Evolutionary conservation across 2,797 vertebrate species (phyloP).

Genomic region (Trachurus trachurus): DNA sequence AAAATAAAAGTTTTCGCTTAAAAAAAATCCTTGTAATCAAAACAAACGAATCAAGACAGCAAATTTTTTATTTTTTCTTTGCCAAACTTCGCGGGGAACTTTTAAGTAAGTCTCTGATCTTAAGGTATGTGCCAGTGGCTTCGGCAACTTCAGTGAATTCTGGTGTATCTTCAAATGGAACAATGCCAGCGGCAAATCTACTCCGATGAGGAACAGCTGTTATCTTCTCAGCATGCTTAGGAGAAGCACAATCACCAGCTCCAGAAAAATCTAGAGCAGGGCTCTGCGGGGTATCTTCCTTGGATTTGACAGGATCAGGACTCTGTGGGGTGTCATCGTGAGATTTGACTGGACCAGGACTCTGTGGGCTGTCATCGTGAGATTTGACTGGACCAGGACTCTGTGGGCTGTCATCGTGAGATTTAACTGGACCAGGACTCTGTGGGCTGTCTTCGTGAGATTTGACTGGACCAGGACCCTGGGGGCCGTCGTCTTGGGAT

Average conservation of each 20-base stretch:
- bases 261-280: conserved; percentile 32
- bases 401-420: background rate
- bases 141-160: conserved; percentile 97
- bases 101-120: conserved; percentile 93
- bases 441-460: conserved; percentile 20
- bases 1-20: conserved; percentile 44
- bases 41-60: background rate
- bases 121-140: conserved; percentile 94
- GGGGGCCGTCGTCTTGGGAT: conserved; percentile 5
- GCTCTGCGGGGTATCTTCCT: conserved; percentile 26
- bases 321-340: conserved; percentile 37
- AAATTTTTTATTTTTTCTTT: conserved; percentile 86
- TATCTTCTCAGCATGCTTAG: conserved; percentile 62
- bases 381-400: conserved; percentile 39
- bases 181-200: conserved; percentile 94
- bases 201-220: conserved; percentile 92
- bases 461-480: conserved; percentile 35
- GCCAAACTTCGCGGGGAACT: conserved; percentile 93
- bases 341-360: no score
- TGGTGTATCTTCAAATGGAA: conserved; percentile 96
- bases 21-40: conserved; percentile 43
- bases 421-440: conserved; percentile 32
- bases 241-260: conserved; percentile 17
- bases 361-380: conserved; percentile 10
- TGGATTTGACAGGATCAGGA: conserved; percentile 27